phyloP scores from a whole-genome alignment of 2,888 invertebrate species.

The Nemapogon koenigi region DNA sequence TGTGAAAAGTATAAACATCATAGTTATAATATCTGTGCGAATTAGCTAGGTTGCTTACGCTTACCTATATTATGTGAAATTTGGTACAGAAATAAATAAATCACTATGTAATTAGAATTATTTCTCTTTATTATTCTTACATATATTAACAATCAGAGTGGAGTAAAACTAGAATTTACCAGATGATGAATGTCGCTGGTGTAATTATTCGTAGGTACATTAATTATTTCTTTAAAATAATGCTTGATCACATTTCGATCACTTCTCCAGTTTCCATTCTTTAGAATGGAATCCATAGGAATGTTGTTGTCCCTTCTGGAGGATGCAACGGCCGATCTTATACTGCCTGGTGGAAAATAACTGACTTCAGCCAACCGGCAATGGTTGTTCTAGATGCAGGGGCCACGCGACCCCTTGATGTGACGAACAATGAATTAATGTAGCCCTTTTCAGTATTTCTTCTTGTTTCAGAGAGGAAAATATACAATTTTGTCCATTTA shows the following conservation, averaged over 20 bases:
- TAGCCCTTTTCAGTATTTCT: neutral
- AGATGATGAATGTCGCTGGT: neutral
- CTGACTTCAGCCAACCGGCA: conserved; percentile 16
- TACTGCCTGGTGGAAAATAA: conserved; percentile 16
- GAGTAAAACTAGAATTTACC: conserved; percentile 1
- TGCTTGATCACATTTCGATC: neutral
- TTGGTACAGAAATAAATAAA: neutral
- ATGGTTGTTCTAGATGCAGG: conserved; percentile 15
- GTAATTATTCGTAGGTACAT: neutral
- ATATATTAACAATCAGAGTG: neutral
- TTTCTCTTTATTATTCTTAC: no score
- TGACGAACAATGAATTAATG: neutral
- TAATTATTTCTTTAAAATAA: conserved; percentile 10
- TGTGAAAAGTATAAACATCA: neutral
- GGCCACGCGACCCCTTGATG: neutral
- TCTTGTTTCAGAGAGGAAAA: neutral
- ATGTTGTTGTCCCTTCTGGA: neutral
- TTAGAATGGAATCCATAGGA: neutral
- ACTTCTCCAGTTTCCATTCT: neutral
- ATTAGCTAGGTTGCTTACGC: neutral
- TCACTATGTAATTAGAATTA: neutral
- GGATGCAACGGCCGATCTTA: conserved; percentile 17
- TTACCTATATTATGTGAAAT: neutral
- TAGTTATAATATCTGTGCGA: neutral
- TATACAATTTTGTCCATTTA: neutral